Evolutionary conservation across 2,113 vertebrate genomes (phyloP).

Genomic region (Tenrec ecaudatus): DNA sequence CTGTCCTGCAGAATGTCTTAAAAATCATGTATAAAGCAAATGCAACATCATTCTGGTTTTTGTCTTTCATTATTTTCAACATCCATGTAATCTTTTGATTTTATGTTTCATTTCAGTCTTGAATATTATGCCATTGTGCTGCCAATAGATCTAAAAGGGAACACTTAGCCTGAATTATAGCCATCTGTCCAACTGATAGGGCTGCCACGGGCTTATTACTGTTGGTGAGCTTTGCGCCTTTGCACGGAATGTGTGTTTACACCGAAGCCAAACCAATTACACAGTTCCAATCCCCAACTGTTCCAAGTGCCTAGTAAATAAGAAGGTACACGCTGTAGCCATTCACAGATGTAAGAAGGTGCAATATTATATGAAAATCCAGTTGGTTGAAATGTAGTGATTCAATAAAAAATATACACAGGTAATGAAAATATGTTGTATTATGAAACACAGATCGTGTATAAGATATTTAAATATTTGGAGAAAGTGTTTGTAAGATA

Average conservation of each 20-base stretch:
- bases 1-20: not conserved
- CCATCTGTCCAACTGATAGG: not conserved
- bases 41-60: not conserved
- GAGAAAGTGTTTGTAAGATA: not conserved
- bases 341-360: not conserved
- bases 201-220: slow-evolving; percentile 16
- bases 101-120: not conserved
- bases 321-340: slow-evolving; percentile 52
- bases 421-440: not conserved
- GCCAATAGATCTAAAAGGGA: slow-evolving; percentile 25
- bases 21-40: slow-evolving; percentile 43
- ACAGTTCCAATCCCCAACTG: slow-evolving; percentile 64
- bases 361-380: slow-evolving; percentile 13
- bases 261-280: slow-evolving; percentile 73
- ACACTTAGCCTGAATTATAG: slow-evolving; percentile 48
- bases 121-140: slow-evolving; percentile 26
- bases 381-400: not conserved
- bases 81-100: slow-evolving; percentile 12
- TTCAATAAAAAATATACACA: not conserved
- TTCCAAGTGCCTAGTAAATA: slow-evolving; percentile 70
- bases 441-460: not conserved
- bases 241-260: slow-evolving; percentile 63
- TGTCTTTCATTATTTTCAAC: slow-evolving; percentile 34
- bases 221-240: slow-evolving; percentile 70
- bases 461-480: not conserved